Evolutionary conservation across 2,797 vertebrate species (phyloP).

Genomic region (Tragopan temminckii): DNA sequence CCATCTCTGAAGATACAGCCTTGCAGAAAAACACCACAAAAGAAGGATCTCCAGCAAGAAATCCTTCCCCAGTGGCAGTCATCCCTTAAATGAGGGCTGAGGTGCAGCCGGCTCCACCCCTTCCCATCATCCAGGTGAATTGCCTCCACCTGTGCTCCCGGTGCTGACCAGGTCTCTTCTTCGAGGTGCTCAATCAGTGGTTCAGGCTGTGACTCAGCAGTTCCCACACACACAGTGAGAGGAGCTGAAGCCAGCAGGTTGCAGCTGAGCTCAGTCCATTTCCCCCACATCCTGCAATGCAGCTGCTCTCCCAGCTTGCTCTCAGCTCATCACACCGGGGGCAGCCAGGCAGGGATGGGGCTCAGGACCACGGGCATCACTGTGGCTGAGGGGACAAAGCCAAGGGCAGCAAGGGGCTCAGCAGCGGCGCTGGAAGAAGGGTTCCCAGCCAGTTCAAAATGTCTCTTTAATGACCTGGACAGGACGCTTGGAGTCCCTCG

Average conservation of each 20-base stretch:
- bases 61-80: too few relatives aligned
- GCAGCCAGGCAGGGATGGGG: background rate
- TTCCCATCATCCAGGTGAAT: too few relatives aligned
- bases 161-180: too few relatives aligned
- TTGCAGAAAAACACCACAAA: too few relatives aligned
- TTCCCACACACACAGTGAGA: too few relatives aligned
- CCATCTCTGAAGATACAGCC: too few relatives aligned
- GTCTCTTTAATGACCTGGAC: constrained; percentile 71
- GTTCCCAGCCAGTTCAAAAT: constrained; percentile 20
- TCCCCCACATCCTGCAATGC: background rate
- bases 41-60: too few relatives aligned
- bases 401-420: background rate
- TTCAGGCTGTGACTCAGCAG: too few relatives aligned
- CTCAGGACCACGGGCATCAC: background rate
- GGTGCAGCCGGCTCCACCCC: too few relatives aligned
- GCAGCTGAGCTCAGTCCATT: background rate
- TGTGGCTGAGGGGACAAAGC: background rate
- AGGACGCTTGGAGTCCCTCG: constrained; percentile 2
- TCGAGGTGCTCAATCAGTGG: too few relatives aligned
- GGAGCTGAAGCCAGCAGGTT: background rate
- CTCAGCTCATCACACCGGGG: background rate
- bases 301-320: background rate
- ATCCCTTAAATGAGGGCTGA: too few relatives aligned
- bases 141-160: too few relatives aligned
- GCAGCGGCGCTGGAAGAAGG: background rate